Base-by-base conservation (phyloP, 2,113 vertebrate genomes). In the Ascaphus truei region DNA sequence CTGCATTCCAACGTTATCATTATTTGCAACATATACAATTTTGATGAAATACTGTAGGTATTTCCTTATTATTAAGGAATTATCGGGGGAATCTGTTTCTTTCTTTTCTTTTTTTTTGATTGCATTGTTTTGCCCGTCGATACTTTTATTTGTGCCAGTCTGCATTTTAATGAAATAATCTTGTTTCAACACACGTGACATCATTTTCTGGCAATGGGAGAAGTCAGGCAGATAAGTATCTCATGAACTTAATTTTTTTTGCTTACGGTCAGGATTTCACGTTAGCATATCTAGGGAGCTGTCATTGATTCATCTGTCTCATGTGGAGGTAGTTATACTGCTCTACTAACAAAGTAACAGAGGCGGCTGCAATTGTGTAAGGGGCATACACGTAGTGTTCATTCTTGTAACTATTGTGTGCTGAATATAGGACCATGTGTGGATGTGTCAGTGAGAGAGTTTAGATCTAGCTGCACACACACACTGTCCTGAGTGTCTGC, bases 401-500 rank as follows among this genome's bases (percentile, higher is more conserved):
- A 31, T 72, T n/a, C n/a, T n/a, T n/a, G n/a, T n/a, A n/a, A n/a
- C n/a, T n/a, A 27, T 55, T 36, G 72, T 27, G 62, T 52, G 71
- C 65, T 53, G 69, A 73, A 72, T 55, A 25, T 15, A 37, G 57
- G 80, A 79, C 75, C 77, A 75, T 47, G 0, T n/a, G 5, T 23
- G 25, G 75, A 72, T 62, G 79, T 76, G 85, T 74, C 75, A 74
- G 62, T 82, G 83, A 76, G 33, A 23, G 4, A 11, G 30, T 72
- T 78, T 84, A 63, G 69, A 81, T 80, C 75, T 75, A 7, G 60
- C 72, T 82, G 84, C 79, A 84, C 84, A 18, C 30, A 86, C 84
- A 87, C 85, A 83, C 82, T 85, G 85, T 86, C 85, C 84, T 86
- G 86, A 81, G 79, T 58, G 77, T 58, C 80, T 79, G 78, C 76